Conservation (phyloP, 92 coral and sea anemone species). For the Virgularia gustaviana region DNA sequence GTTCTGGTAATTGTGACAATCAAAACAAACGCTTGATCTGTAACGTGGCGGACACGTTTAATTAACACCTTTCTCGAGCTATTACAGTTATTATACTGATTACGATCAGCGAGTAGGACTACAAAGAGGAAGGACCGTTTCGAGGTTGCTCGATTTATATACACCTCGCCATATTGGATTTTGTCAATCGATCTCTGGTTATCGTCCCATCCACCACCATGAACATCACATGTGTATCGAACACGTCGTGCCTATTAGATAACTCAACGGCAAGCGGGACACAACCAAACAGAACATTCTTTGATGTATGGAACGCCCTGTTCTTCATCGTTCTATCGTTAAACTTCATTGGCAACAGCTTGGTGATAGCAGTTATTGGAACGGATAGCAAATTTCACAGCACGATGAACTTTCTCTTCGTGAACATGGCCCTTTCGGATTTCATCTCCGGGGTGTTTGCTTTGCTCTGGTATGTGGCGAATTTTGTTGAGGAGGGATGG, state of each 20-base stretch:
- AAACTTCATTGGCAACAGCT: constrained; percentile 21
- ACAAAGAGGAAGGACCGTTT: constrained; percentile 1
- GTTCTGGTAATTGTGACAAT: constrained; percentile 28
- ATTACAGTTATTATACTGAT: constrained; percentile 17
- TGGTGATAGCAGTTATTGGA: constrained; percentile 13
- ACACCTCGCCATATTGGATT: no score
- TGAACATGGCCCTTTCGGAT: constrained; percentile 33
- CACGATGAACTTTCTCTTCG: constrained; percentile 33
- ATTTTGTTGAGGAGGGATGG: constrained; percentile 24
- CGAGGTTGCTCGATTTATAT: background rate
- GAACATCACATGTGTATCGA: background rate
- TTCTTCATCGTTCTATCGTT: constrained; percentile 23
- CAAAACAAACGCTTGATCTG: constrained; percentile 28
- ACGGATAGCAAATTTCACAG: constrained; percentile 29
- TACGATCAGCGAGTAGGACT: constrained; percentile 12
- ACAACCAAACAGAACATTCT: background rate
- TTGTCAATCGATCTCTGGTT: no score
- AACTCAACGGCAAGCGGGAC: background rate
- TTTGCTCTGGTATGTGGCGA: constrained; percentile 23
- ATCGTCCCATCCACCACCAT: background rate
- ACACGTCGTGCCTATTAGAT: background rate
- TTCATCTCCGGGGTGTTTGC: constrained; percentile 27
- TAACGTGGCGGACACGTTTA: constrained; percentile 22
- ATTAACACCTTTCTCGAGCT: constrained; percentile 29
- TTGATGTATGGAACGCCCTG: constrained; percentile 22